A percentile compares a stretch with the other conserved stretches of the same genome.
Evolutionary conservation across 1,140 invertebrate genomes (phyloP).

Genomic region (Ectropis grisescens): DNA sequence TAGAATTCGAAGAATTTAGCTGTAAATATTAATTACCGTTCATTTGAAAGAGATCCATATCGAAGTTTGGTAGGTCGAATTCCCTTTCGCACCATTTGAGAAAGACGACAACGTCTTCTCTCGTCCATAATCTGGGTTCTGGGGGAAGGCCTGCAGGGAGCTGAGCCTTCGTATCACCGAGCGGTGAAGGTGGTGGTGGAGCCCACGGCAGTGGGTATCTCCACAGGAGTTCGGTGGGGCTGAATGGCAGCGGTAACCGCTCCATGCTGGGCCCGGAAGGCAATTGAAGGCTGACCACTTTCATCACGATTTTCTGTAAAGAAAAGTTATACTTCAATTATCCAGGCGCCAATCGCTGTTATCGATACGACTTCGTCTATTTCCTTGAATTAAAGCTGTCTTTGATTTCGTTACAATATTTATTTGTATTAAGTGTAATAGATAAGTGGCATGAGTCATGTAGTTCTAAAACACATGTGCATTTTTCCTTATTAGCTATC

Average conservation of each 20-base stretch:
- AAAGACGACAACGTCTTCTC: slow-evolving; percentile 91
- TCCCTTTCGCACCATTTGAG: slow-evolving; percentile 93
- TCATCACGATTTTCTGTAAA: slow-evolving; percentile 56
- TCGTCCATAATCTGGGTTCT: slow-evolving; percentile 90
- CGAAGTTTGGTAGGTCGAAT: slow-evolving; percentile 91
- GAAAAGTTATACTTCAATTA: no score
- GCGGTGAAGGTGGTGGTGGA: slow-evolving; percentile 74
- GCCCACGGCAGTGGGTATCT: slow-evolving; percentile 83
- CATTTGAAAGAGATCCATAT: slow-evolving; percentile 97
- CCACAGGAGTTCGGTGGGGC: slow-evolving; percentile 83
- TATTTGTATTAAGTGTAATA: no score
- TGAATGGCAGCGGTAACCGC: slow-evolving; percentile 66
- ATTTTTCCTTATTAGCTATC: no score
- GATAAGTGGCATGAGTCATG: no score
- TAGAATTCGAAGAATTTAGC: no score
- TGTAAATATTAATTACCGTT: slow-evolving; percentile 78
- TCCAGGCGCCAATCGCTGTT: no score
- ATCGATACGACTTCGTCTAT: no score
- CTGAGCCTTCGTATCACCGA: slow-evolving; percentile 89
- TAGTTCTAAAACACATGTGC: no score
- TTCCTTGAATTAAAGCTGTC: no score
- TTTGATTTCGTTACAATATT: no score
- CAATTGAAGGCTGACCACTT: slow-evolving; percentile 64
- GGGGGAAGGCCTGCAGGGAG: slow-evolving; percentile 83
- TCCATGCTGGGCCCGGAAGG: slow-evolving; percentile 67